Conservation (phyloP, 2,888 invertebrate species). For the Acheta domesticus region DNA sequence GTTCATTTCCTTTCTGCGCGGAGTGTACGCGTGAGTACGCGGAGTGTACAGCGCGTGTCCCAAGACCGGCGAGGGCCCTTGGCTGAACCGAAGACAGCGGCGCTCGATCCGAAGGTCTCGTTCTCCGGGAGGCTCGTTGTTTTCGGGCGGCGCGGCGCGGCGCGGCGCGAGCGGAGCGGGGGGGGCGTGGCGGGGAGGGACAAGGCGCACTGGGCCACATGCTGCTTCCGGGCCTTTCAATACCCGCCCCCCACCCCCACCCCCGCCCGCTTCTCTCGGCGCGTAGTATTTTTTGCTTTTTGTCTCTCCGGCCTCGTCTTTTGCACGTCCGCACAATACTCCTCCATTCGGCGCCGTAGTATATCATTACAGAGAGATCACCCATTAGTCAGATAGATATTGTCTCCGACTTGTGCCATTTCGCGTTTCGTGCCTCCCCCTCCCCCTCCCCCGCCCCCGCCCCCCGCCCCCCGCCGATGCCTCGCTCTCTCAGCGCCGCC, state of each 20-base stretch:
- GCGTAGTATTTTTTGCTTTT: not conserved
- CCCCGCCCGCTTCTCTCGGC: not conserved
- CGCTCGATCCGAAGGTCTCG: too few species aligned
- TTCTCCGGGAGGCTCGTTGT: too few species aligned
- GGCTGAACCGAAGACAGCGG: too few species aligned
- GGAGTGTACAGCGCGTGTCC: too few species aligned
- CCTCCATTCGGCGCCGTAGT: not conserved
- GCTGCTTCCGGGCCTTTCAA: slow-evolving; percentile 11
- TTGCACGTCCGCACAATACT: slow-evolving; percentile 18
- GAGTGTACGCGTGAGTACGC: too few species aligned
- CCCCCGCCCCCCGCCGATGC: not conserved
- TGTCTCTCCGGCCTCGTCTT: not conserved
- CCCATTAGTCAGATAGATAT: slow-evolving; percentile 12
- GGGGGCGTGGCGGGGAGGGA: not conserved
- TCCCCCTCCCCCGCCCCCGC: not conserved
- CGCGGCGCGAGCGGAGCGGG: too few species aligned
- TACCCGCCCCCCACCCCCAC: not conserved
- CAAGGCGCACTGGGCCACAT: not conserved
- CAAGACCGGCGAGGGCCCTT: too few species aligned
- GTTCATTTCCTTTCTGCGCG: too few species aligned
- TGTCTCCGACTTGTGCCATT: slow-evolving; percentile 18
- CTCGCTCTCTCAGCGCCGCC: not conserved
- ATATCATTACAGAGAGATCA: slow-evolving; percentile 10
- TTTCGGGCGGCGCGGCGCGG: too few species aligned
- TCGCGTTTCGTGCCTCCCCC: not conserved